Evolutionary conservation across 1,140 invertebrate species (phyloP), one percentile per base, ranked within the genome.

Genomic region (Acromyrmex charruanus): DNA sequence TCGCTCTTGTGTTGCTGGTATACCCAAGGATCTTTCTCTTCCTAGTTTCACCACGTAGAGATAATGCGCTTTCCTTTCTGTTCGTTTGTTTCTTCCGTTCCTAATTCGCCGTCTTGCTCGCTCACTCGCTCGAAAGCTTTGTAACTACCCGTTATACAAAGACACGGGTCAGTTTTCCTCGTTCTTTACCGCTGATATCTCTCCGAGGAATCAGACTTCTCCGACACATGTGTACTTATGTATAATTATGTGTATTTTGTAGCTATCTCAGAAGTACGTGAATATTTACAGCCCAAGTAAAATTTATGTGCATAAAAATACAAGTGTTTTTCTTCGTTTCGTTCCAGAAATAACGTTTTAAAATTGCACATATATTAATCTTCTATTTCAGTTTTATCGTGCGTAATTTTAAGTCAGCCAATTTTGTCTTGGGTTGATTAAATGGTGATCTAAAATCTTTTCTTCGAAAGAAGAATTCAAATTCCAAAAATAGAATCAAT

Each of bases 41-140:
- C 77, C 77, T 89, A 79, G 81, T 89, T 86, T 88, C 85, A 74
- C 82, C 84, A 82, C 61, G 84, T 77, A 82, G 88, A 77, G 88
- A 77, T 89, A 58, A 71, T 77, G 69, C 66, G 77, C 72, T 51
- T 72, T 65, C 81, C 68, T 75, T 71, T 53, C 61, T 71, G 63
- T 61, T 28, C 51, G 18, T 85, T 55, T 16, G 18, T 25, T 55
- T 85, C 88, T 72, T 66, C n/a, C 61, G 51, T 35, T 39, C 6
- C 55, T 35, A 18, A 49, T 74, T 63, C 53, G 16, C 28, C 63
- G 9, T 77, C 79, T 68, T 14, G 61, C 61, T 65, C 61, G 61
- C 28, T 65, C 28, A 16, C 28, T 88, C 14, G 12, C 59, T 55
- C 87, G 51, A 55, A 66, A 71, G 53, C 68, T 66, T 66, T 55